Percentiles rank a stretch among this genome's conserved stretches.
Conservation (phyloP, 2,797 vertebrate genomes). For the Pangasius krempfi region DNA sequence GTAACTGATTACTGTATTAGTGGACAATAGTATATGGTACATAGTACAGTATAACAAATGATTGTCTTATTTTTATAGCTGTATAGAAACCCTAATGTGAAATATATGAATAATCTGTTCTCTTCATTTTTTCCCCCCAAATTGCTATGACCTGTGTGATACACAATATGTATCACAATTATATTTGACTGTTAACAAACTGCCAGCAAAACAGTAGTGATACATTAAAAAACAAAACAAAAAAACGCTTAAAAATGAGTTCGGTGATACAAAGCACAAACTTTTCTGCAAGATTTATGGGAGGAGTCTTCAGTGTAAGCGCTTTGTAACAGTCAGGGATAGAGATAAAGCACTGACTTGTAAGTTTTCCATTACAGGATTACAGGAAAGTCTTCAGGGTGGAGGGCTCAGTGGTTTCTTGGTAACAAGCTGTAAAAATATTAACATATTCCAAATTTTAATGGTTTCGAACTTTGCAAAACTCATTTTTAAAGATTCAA, state of each 20-base stretch:
- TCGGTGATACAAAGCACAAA: background rate
- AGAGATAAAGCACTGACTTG: too few relatives aligned
- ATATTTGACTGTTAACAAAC: background rate
- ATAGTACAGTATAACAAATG: background rate
- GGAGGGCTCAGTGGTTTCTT: background rate
- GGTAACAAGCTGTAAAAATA: background rate
- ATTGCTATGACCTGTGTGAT: background rate
- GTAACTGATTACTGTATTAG: background rate
- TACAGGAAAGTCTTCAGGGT: background rate
- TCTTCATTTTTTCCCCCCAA: background rate
- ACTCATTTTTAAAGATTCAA: background rate
- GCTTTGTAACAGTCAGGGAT: background rate
- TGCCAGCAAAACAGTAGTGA: background rate
- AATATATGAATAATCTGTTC: background rate
- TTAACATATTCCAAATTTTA: background rate
- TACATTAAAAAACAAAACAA: background rate
- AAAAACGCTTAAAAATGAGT: background rate
- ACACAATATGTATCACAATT: background rate
- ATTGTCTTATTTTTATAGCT: background rate
- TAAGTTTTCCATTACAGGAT: background rate
- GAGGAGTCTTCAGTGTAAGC: background rate
- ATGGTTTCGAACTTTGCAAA: background rate
- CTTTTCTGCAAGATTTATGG: background rate
- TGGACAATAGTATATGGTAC: background rate
- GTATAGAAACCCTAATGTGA: background rate